Evolutionary conservation across 2,113 vertebrate species (phyloP).

Genomic region (Acrocephalus kingi): DNA sequence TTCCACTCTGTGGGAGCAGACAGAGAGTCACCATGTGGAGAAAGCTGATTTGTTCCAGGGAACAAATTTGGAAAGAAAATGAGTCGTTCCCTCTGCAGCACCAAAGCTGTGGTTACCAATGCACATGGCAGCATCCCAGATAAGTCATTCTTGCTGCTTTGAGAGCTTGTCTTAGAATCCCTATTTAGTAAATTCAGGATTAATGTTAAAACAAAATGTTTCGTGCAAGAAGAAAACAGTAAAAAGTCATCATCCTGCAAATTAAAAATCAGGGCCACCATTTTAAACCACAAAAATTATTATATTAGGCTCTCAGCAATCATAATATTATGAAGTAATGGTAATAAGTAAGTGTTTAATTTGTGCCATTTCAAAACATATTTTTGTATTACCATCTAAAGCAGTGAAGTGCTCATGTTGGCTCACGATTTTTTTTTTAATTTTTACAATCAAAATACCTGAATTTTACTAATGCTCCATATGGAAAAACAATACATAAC

Average conservation of each 20-base stretch:
- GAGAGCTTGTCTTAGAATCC: neutral
- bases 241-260: neutral
- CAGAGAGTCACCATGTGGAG: neutral
- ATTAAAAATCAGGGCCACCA: neutral
- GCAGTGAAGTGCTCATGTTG: neutral
- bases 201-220: neutral
- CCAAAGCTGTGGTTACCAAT: neutral
- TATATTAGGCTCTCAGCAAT: neutral
- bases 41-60: neutral
- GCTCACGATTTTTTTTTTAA: neutral
- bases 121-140: neutral
- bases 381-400: neutral
- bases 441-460: neutral
- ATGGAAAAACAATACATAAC: neutral
- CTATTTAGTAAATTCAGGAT: neutral
- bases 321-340: neutral
- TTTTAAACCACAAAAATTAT: neutral
- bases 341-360: neutral
- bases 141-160: neutral
- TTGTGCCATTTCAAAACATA: neutral
- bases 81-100: rapidly evolving
- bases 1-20: neutral
- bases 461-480: neutral
- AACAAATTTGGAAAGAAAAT: neutral
- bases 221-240: neutral